Conservation (phyloP, 2,113 vertebrate genomes). For the Nycticebus coucang region DNA sequence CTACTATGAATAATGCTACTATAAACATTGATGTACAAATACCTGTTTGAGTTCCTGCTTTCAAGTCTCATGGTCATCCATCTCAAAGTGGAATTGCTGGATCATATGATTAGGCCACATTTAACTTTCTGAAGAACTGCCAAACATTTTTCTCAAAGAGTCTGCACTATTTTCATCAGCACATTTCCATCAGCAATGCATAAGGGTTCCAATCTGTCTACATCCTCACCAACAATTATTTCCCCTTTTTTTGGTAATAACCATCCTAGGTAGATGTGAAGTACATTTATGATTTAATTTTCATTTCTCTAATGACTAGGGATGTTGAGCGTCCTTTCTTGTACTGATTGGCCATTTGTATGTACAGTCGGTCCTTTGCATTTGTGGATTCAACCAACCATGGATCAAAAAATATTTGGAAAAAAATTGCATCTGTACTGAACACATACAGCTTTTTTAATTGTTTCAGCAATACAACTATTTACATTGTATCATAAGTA, state of each 20-base stretch:
- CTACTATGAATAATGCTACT: neutral
- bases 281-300: neutral
- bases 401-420: neutral
- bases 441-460: neutral
- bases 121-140: neutral
- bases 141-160: constrained; percentile 1
- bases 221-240: neutral
- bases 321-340: neutral
- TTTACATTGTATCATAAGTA: neutral
- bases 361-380: neutral
- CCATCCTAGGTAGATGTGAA: neutral
- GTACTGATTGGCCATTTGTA: neutral
- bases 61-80: neutral
- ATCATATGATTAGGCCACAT: neutral
- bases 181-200: neutral
- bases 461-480: neutral
- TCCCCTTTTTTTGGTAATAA: neutral
- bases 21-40: neutral
- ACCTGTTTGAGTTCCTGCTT: neutral
- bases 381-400: neutral
- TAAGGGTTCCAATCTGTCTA: neutral
- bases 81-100: neutral
- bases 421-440: neutral
- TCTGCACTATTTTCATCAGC: neutral
- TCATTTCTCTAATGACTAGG: neutral